These are phyloP conservation scores for Cuculus canorus DNA, from an alignment of 2,797 vertebrate species.

Conservation along the genomic window DNA sequence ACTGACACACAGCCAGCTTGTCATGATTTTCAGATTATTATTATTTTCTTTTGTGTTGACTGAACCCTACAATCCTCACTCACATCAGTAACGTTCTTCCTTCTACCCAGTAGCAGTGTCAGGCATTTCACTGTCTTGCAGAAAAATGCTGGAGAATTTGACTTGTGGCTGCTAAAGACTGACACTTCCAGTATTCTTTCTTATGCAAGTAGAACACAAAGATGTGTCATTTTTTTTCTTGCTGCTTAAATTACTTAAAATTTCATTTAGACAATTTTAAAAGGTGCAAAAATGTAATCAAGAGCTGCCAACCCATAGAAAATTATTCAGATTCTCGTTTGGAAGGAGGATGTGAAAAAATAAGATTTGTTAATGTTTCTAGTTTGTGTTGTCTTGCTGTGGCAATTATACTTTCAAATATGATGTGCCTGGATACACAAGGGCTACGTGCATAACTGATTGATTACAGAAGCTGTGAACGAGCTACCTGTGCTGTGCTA, in stretches of 20 bases:
- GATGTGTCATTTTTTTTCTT: neutral
- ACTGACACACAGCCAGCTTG: neutral
- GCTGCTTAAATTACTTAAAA: slow-evolving; percentile 6
- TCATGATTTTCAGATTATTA: neutral
- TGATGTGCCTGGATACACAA: neutral
- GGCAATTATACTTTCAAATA: slow-evolving; percentile 67
- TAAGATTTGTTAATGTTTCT: slow-evolving; percentile 24
- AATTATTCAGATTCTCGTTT: slow-evolving; percentile 31
- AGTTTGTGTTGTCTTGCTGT: slow-evolving; percentile 61
- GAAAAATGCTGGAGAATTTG: neutral
- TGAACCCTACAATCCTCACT: neutral
- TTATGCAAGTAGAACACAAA: neutral
- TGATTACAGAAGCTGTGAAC: neutral
- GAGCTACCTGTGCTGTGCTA: slow-evolving; percentile 17
- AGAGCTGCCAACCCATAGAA: slow-evolving; percentile 13
- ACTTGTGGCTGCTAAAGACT: neutral
- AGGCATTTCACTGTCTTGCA: neutral
- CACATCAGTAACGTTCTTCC: neutral
- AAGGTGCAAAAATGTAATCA: slow-evolving; percentile 52
- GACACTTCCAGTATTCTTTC: neutral
- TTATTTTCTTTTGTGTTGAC: neutral
- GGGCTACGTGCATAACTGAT: neutral
- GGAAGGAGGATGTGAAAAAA: neutral
- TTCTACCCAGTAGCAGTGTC: neutral
- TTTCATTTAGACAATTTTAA: slow-evolving; percentile 20